Conservation (phyloP, 2,113 vertebrate genomes). For the Phalacrocorax pelagicus region DNA sequence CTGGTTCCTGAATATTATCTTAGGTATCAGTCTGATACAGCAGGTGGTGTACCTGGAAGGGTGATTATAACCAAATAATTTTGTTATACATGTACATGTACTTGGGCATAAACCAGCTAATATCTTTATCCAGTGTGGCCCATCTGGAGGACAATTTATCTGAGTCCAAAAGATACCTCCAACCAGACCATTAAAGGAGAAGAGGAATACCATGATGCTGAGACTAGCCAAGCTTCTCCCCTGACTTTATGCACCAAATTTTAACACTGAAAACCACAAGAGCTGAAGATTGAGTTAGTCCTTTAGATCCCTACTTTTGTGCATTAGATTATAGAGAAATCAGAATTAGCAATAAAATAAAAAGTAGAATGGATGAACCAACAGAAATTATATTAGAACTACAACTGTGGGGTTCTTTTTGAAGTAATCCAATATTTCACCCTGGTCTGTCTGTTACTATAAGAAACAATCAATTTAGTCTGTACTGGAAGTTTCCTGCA, state of each 20-base stretch:
- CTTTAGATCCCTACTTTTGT: neutral
- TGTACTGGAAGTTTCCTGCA: neutral
- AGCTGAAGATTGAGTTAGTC: neutral
- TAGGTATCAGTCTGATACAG: neutral
- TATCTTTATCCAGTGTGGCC: neutral
- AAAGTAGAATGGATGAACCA: neutral
- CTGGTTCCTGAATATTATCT: neutral
- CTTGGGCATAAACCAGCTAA: fast-evolving
- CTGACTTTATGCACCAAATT: neutral
- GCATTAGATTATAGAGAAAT: neutral
- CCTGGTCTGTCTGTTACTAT: neutral
- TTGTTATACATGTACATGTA: neutral
- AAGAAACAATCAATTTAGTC: conserved; percentile 3
- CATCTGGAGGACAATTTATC: neutral
- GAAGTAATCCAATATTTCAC: neutral
- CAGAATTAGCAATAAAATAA: neutral
- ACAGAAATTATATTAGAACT: neutral
- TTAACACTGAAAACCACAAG: neutral
- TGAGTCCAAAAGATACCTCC: neutral
- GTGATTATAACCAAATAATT: neutral
- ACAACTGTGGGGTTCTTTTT: neutral
- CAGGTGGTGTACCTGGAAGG: neutral
- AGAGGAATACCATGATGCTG: neutral
- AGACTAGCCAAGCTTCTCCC: neutral
- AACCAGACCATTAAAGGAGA: neutral